phyloP scores from a whole-genome alignment of 2,888 invertebrate genomes.

The Polydrusus tereticollis region DNA sequence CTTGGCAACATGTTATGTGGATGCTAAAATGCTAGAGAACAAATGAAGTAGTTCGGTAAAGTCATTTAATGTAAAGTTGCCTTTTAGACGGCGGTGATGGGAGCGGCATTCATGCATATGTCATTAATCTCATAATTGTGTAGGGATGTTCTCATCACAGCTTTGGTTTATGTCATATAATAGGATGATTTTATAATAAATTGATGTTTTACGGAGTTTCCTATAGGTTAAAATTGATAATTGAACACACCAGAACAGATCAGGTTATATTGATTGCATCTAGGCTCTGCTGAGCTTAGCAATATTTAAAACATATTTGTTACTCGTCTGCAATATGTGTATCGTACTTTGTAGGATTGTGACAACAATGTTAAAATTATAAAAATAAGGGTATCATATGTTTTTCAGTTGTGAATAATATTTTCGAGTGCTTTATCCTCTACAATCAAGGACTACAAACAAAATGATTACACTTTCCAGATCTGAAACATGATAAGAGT shows the following conservation, averaged over 20 bases:
- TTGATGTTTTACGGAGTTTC: neutral
- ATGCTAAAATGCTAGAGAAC: conserved; percentile 12
- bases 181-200: neutral
- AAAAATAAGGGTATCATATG: neutral
- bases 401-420: neutral
- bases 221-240: neutral
- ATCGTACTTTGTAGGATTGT: too few relatives aligned
- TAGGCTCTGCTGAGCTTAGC: too few relatives aligned
- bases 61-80: conserved; percentile 11
- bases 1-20: conserved; percentile 29
- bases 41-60: conserved; percentile 22
- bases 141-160: neutral
- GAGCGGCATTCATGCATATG: neutral
- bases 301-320: too few relatives aligned
- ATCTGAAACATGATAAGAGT: too few relatives aligned
- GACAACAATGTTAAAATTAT: neutral
- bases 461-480: too few relatives aligned
- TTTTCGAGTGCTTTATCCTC: too few relatives aligned
- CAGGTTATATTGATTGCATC: neutral
- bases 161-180: neutral
- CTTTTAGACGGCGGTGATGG: neutral
- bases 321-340: too few relatives aligned
- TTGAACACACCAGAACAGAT: too few relatives aligned
- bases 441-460: too few relatives aligned
- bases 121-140: conserved; percentile 14